Evolutionary conservation across 2,113 vertebrate genomes (phyloP).

Genomic region (Platysteira castanea): DNA sequence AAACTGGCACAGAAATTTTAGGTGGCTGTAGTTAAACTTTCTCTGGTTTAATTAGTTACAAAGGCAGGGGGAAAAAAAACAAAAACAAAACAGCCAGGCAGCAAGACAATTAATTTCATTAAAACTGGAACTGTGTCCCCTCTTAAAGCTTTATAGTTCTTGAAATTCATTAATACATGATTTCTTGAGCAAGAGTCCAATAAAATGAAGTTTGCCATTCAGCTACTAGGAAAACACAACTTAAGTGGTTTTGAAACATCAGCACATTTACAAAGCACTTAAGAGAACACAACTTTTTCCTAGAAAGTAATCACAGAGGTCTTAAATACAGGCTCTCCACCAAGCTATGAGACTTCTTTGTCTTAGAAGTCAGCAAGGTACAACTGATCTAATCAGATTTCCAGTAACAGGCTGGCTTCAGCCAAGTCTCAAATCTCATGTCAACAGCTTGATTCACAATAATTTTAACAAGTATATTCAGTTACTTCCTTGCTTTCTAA

Average conservation of each 20-base stretch:
- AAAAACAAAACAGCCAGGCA: background rate
- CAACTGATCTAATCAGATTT: background rate
- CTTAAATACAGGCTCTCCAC: background rate
- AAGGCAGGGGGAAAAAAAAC: fast-evolving
- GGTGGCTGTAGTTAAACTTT: background rate
- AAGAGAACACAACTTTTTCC: background rate
- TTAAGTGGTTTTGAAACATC: background rate
- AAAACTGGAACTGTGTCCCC: background rate
- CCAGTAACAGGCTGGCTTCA: background rate
- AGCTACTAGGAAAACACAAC: background rate
- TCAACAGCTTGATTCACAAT: background rate
- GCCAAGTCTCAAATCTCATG: background rate
- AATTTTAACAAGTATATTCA: background rate
- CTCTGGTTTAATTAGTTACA: background rate
- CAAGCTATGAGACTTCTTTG: background rate
- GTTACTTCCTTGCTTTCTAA: background rate
- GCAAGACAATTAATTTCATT: background rate
- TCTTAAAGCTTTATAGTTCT: background rate
- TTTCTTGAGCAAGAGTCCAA: background rate
- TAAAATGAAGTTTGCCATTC: background rate
- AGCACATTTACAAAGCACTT: background rate
- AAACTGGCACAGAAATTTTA: background rate
- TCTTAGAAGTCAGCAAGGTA: background rate
- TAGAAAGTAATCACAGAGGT: background rate
- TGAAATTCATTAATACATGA: background rate